Conservation (phyloP, 2,113 vertebrate species). For the Rhinolophus sinicus region DNA sequence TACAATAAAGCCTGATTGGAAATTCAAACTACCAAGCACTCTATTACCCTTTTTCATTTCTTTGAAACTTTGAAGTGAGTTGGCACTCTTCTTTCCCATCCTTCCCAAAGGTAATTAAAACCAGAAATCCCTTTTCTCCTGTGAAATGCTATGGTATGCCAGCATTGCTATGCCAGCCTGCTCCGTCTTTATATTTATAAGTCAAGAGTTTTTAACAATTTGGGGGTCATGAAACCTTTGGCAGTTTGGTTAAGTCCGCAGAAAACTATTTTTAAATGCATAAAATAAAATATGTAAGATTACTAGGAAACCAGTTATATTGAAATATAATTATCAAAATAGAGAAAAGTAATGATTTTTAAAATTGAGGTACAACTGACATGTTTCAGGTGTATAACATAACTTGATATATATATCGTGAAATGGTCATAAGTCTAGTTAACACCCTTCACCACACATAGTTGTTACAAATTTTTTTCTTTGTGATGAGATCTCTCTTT, state of each 20-base stretch:
- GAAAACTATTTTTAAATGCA: neutral
- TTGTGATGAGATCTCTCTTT: neutral
- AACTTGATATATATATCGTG: neutral
- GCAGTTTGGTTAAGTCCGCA: neutral
- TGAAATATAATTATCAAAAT: neutral
- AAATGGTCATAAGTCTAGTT: too few relatives aligned
- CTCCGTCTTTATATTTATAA: neutral
- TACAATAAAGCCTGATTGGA: neutral
- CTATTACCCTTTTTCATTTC: neutral
- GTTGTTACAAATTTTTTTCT: neutral
- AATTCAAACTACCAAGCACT: neutral
- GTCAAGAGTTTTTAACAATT: neutral
- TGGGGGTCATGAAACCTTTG: neutral
- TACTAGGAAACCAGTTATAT: neutral
- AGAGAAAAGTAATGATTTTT: neutral
- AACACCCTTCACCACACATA: neutral
- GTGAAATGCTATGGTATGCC: neutral
- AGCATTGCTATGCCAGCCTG: neutral
- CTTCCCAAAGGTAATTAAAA: conserved; percentile 1
- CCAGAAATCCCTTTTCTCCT: neutral
- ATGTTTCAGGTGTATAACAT: neutral
- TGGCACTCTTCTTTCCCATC: neutral
- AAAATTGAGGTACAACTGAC: neutral
- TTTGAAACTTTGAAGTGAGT: neutral
- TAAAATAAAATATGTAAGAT: neutral